Conservation (phyloP, 1,140 invertebrate genomes). For the Macrostomum lignano region DNA sequence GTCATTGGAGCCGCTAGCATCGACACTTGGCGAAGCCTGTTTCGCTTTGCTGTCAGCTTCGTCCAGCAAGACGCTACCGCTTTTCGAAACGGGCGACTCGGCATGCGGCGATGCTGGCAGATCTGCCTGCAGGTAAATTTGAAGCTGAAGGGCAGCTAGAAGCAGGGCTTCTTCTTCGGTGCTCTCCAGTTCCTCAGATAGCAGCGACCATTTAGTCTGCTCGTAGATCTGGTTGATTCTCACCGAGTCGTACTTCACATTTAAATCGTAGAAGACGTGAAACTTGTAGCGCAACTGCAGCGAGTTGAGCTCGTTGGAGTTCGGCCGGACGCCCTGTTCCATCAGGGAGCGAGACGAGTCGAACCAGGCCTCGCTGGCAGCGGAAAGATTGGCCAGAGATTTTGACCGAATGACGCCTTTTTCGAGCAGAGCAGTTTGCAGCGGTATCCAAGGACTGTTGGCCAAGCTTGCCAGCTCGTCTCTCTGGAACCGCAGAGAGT, state of each 20-base stretch:
- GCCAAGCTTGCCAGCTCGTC: no score
- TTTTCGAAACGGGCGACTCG: slow-evolving; percentile 1
- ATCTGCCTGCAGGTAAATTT: slow-evolving; percentile 59
- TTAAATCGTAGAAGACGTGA: slow-evolving; percentile 49
- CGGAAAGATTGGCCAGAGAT: no score
- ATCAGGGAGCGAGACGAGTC: slow-evolving; percentile 88
- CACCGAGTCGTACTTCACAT: slow-evolving; percentile 61
- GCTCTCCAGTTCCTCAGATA: slow-evolving; percentile 89
- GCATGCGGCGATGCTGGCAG: slow-evolving; percentile 36
- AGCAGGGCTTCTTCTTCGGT: slow-evolving; percentile 95
- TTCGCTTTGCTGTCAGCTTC: no score
- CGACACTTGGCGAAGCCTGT: no score
- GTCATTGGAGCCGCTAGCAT: no score
- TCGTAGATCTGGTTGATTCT: slow-evolving; percentile 96
- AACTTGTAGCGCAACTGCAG: slow-evolving; percentile 50
- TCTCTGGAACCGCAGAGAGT: no score
- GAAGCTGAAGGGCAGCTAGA: slow-evolving; percentile 83
- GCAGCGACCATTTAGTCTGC: slow-evolving; percentile 84
- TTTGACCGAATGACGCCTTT: no score
- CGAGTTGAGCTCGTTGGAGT: slow-evolving; percentile 63
- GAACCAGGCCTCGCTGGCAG: no score
- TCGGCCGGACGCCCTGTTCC: slow-evolving; percentile 60
- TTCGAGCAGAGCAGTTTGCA: no score
- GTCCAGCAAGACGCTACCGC: slow-evolving; percentile 1
- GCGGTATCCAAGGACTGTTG: no score